Evolutionary conservation across 1,140 invertebrate species (phyloP), one percentile per base, ranked within the genome.

Genomic region (Campoletis sonorensis): DNA sequence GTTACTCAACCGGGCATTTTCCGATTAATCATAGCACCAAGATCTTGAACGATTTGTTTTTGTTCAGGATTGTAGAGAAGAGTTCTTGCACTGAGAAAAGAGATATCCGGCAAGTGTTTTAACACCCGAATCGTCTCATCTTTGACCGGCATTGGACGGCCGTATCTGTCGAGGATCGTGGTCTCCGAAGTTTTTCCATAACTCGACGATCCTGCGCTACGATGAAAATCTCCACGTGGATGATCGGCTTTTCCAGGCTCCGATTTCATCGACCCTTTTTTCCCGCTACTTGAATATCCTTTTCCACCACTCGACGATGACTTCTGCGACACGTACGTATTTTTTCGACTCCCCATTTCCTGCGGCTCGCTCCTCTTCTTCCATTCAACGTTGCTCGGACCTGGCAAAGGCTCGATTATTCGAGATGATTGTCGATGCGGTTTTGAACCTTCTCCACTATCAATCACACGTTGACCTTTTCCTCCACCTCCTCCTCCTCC

Each of bases 1-100:
- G 90, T 92, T 89, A 92, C 91, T 92, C 90, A 92, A 85, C 91
- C 91, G 30, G 91, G 91, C 91, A 92, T 92, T 75, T 92, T 92
- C 61, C 90, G 87, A 90, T 90, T 92, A 81, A 92, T 92, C 89
- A 91, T 88, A 75, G 91, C 89, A 82, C 90, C 90, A n/a, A 92
- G 82, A 81, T 92, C 91, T 49, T 86, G 88, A 80, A 90, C 86
- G 23, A 92, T 89, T 61, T 91, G 89, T 51, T 89, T 91, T 33
- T 92, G 89, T 64, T 92, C 91, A 10, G 90, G 90, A 85, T 90
- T 91, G 67, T 86, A 90, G 80, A 92, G 83, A 33, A 92, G 81
- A 71, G 90, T 92, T 86, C 90, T 87, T 8, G 91, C 91, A 79
- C 89, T 92, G 8, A 92, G 79, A 72, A 92, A 92, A 0, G 91